These are phyloP conservation scores for Oryctolagus cuniculus DNA, from an alignment of 2,113 vertebrate genomes.

Conservation along the genomic window DNA sequence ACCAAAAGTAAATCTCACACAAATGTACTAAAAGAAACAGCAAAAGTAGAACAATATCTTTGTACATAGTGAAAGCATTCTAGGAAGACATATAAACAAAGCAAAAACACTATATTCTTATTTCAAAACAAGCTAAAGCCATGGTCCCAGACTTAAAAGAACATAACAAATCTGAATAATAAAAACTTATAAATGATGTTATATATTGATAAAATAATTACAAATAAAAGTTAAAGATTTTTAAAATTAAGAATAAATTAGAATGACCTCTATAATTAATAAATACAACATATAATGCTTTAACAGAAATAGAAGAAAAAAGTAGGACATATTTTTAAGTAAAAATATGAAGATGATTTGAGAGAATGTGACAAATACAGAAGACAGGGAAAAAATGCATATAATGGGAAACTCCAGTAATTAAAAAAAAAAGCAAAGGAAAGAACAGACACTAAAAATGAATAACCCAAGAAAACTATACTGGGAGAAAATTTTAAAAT, in stretches of 20 bases:
- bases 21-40: slow-evolving; percentile 8
- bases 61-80: not conserved
- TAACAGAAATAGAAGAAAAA: slow-evolving; percentile 40
- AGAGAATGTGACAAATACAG: slow-evolving; percentile 3
- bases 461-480: slow-evolving; percentile 16
- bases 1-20: slow-evolving; percentile 15
- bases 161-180: not conserved
- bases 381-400: not conserved
- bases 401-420: not conserved
- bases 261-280: not conserved
- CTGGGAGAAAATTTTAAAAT: no score
- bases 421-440: slow-evolving; percentile 37
- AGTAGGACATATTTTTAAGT: not conserved
- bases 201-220: not conserved
- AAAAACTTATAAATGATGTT: slow-evolving; percentile 11
- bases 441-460: not conserved
- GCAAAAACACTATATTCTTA: not conserved
- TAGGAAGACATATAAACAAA: not conserved
- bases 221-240: not conserved
- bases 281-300: not conserved
- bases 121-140: slow-evolving; percentile 18
- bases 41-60: not conserved
- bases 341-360: not conserved
- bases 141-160: not conserved
- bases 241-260: not conserved